Base-by-base conservation (phyloP, 2,888 invertebrate species). In the Drosophila mimetica region DNA sequence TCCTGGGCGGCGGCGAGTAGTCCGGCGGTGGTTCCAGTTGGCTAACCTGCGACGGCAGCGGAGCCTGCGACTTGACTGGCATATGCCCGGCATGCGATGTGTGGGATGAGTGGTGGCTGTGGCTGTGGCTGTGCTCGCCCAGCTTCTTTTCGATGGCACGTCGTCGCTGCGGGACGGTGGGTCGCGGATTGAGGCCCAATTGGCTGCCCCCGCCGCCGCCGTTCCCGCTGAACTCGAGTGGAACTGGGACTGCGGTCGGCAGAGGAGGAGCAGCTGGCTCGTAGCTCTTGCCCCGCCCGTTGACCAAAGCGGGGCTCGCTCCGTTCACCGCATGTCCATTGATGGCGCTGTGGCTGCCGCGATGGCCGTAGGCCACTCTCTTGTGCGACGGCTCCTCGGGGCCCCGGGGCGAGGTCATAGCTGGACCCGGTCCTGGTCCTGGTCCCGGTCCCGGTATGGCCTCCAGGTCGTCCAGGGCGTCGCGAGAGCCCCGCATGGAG, bases 11-110 rank as follows among this genome's bases (percentile, higher is more conserved):
- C 8, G 95, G 95, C 1, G 95, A 95, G 83, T 95, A 95, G 86
- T 95, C 95, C 2, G 95, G 95, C 2, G 95, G 95, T 6, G 95
- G 95, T 85, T 95, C 95, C 22, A 93, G 92, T 1, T 79, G 78
- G 0, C 16, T 55, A 1, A 55, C 8, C 18, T 42, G 59, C 16
- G 25, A 42, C 9, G 37, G 41, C 5, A 41, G n/a, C 4, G 66
- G 66, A 2, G 66, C 54, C 53, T 36, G 46, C 34, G 65, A 16
- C 42, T 65, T 66, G 14, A 18, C 30, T 8, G 52, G 28, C 9
- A 39, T 34, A 32, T 61, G 65, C 8, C 22, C 9, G 36, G 14
- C 6, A 13, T 46, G 44, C 44, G 25, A 28, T 11, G 25, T 9
- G 14, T 36, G 59, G 16, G 18, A 30, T 9, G 52, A 34, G n/a